Evolutionary conservation across 1,140 invertebrate genomes (phyloP).

Genomic region (Ceratitis capitata): DNA sequence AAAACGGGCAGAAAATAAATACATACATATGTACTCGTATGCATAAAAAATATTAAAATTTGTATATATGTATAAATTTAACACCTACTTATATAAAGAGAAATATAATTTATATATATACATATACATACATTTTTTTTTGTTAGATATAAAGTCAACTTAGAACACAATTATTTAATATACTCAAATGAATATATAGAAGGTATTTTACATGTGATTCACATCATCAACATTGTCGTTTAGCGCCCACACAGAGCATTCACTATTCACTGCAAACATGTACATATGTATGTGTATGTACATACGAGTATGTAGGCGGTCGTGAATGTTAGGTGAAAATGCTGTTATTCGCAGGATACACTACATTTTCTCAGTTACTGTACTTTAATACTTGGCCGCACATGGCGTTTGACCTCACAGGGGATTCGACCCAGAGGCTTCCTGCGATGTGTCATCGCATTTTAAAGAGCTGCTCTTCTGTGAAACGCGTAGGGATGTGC

Average conservation of each 20-base stretch:
- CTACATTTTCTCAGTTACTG: neutral
- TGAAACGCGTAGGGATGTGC: constrained; percentile 27
- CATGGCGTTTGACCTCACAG: neutral
- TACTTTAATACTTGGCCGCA: neutral
- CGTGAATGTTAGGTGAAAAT: no score
- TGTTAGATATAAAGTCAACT: neutral
- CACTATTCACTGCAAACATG: no score
- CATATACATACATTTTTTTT: neutral
- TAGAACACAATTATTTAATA: constrained; percentile 13
- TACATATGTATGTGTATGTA: no score
- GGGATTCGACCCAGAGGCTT: neutral
- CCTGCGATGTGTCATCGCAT: neutral
- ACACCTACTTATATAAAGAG: neutral
- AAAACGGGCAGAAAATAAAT: neutral
- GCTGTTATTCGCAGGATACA: neutral
- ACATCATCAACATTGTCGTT: neutral
- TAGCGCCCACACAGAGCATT: neutral
- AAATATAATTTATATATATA: neutral
- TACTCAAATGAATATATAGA: neutral
- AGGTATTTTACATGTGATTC: neutral
- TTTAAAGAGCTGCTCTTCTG: constrained; percentile 10
- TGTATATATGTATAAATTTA: neutral
- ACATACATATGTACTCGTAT: no score
- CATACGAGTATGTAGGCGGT: no score
- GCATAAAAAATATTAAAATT: neutral